Evolutionary conservation across 2,888 invertebrate genomes (phyloP).

Genomic region (Eremobia ochroleuca): DNA sequence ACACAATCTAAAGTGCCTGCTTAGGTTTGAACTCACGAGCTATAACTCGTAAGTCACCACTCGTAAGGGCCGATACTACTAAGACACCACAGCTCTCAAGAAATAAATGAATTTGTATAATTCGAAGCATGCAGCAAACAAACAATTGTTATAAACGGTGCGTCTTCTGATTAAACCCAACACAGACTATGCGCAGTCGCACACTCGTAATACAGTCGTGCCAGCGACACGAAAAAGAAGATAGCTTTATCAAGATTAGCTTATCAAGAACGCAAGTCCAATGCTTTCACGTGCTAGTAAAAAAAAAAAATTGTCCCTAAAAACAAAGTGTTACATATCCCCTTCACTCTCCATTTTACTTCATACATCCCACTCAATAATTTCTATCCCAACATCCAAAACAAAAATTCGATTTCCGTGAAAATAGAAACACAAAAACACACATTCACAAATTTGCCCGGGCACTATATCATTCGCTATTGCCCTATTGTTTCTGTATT

Average conservation of each 20-base stretch:
- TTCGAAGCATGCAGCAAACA: background rate
- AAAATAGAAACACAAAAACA: conserved; percentile 16
- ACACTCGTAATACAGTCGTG: background rate
- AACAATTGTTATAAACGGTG: background rate
- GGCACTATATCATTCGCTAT: conserved; percentile 22
- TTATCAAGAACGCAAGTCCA: background rate
- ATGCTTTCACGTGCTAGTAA: background rate
- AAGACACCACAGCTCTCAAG: too few species aligned
- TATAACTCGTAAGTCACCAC: too few species aligned
- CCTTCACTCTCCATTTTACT: background rate
- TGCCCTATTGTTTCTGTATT: conserved; percentile 45
- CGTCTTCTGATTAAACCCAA: background rate
- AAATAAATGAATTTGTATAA: too few species aligned
- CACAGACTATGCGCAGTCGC: background rate
- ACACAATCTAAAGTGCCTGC: too few species aligned
- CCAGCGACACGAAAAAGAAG: background rate
- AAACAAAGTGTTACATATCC: background rate
- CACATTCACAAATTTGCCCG: conserved; percentile 8
- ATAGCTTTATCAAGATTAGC: too few species aligned
- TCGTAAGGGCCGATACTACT: too few species aligned
- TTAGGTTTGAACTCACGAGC: too few species aligned
- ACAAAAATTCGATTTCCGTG: background rate
- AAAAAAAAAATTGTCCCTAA: background rate
- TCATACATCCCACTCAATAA: background rate
- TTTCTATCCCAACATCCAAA: background rate